Percentiles rank a stretch among this genome's conserved stretches.
phyloP scores from a whole-genome alignment of 2,888 invertebrate genomes.

The Hydraecia micacea region DNA sequence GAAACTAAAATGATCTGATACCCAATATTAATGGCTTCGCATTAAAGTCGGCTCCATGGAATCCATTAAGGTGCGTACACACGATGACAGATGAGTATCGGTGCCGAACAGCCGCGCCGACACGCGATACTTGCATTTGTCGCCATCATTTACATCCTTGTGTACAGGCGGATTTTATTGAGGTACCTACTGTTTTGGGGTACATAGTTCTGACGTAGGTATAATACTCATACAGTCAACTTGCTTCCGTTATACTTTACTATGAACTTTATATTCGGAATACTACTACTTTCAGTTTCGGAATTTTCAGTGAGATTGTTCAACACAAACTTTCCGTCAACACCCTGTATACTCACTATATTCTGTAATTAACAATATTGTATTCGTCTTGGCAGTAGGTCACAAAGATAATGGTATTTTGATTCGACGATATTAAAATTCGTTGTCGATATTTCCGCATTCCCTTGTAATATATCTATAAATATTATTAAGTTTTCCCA shows the following conservation, averaged over 20 bases:
- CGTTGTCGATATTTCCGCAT: conserved; percentile 45
- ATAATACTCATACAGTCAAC: not conserved
- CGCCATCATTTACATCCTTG: conserved; percentile 68
- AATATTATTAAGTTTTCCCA: conserved; percentile 42
- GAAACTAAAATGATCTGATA: conserved; percentile 68
- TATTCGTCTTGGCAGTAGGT: conserved; percentile 34
- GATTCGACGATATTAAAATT: conserved; percentile 51
- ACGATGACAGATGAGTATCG: conserved; percentile 74
- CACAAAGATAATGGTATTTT: conserved; percentile 52
- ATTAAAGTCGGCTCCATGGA: conserved; percentile 80
- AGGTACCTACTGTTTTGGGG: conserved; percentile 12
- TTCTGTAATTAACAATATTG: conserved; percentile 29
- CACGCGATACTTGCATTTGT: conserved; percentile 78
- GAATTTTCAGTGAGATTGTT: not conserved
- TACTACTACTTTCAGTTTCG: not conserved
- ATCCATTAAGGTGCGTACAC: conserved; percentile 83
- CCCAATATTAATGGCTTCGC: conserved; percentile 74
- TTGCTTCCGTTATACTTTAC: not conserved
- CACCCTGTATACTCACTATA: conserved; percentile 5
- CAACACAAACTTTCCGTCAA: not conserved
- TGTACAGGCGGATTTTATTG: conserved; percentile 61
- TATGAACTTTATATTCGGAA: not conserved
- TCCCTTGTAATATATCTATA: conserved; percentile 26
- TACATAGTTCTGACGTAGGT: not conserved
- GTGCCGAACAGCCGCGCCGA: conserved; percentile 48